Evolutionary conservation across 2,797 vertebrate species (phyloP), one percentile per base, ranked within the genome.

Genomic region (Semotilus atromaculatus): DNA sequence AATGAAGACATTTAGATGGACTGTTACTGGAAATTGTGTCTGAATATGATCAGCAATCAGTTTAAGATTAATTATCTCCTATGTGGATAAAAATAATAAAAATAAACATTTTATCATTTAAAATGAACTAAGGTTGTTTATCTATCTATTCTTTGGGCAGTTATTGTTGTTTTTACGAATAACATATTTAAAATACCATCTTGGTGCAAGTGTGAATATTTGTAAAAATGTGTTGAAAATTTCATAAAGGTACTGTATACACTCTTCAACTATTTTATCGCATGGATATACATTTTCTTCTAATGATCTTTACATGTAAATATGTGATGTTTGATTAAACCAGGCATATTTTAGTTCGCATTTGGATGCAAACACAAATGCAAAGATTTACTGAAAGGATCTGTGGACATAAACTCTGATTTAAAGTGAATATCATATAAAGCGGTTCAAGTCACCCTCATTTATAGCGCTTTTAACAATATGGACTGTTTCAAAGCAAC

Each of bases 51-150:
- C 64, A 75, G 60, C 55, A 21, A 68, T 80, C 26, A 43, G 73
- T 68, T 60, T 34, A 77, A 68, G 64, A 7, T 31, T 31, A 68
- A 77, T 40, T 75, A 75, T 55, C 45, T 55, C 45, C 21, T 19
- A 82, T 67, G 43, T 83, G 72, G 34, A 60, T 34, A 55, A 83
- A 29, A n/a, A 67, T 51, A 45, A 45, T 60, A 72, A 60, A 60
- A 72, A 81, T 70, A 78, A 62, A 71, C 29, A 62, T 70, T 66
- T 75, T 75, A 83, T 83, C 81, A 76, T 75, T 58, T 45, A 19
- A 84, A 83, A 76, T 66, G 4, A 31, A 40, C 48, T 21, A 48
- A 43, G n/a, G 58, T 14, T 55, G 73, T 74, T 29, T 26, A 67
- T 83, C 53, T 55, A 60, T 84, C 19, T 43, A 78, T n/a, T 68